Evolutionary conservation across 1,140 invertebrate genomes (phyloP).

Genomic region (Cheumatopsyche charites): DNA sequence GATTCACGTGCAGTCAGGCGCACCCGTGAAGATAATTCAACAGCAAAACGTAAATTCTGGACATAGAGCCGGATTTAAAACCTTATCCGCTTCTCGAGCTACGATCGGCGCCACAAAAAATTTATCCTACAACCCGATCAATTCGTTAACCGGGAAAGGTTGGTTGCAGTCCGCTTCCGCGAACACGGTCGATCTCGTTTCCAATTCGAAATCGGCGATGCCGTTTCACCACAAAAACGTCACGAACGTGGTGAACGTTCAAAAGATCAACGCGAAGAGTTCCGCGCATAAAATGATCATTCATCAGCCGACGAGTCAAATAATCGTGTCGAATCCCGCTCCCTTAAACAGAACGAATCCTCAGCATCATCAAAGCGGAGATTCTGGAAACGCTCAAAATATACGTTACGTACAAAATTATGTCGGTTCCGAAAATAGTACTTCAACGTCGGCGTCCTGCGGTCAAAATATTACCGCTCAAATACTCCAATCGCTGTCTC

Average conservation of each 20-base stretch:
- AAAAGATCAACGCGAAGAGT: slow-evolving; percentile 33
- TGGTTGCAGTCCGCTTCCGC: slow-evolving; percentile 18
- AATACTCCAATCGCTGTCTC: slow-evolving; percentile 59
- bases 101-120: slow-evolving; percentile 18
- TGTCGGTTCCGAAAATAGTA: slow-evolving; percentile 52
- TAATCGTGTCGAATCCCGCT: slow-evolving; percentile 56
- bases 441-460: slow-evolving; percentile 53
- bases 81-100: slow-evolving; percentile 30
- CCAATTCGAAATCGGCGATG: slow-evolving; percentile 29
- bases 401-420: slow-evolving; percentile 59
- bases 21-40: slow-evolving; percentile 43
- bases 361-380: slow-evolving; percentile 58
- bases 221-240: slow-evolving; percentile 32
- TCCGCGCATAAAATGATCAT: slow-evolving; percentile 52
- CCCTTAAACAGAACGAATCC: slow-evolving; percentile 54
- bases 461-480: slow-evolving; percentile 60
- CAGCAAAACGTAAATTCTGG: slow-evolving; percentile 28
- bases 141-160: slow-evolving; percentile 24
- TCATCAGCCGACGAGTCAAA: slow-evolving; percentile 57
- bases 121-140: slow-evolving; percentile 12
- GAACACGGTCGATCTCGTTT: slow-evolving; percentile 5
- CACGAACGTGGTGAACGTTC: slow-evolving; percentile 20
- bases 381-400: slow-evolving; percentile 46
- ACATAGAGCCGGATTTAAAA: slow-evolving; percentile 36
- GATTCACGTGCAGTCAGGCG: slow-evolving; percentile 25